Percentiles rank a stretch among this genome's conserved stretches.
phyloP scores from a whole-genome alignment of 1,140 invertebrate genomes.

The Phymastichus coffea region DNA sequence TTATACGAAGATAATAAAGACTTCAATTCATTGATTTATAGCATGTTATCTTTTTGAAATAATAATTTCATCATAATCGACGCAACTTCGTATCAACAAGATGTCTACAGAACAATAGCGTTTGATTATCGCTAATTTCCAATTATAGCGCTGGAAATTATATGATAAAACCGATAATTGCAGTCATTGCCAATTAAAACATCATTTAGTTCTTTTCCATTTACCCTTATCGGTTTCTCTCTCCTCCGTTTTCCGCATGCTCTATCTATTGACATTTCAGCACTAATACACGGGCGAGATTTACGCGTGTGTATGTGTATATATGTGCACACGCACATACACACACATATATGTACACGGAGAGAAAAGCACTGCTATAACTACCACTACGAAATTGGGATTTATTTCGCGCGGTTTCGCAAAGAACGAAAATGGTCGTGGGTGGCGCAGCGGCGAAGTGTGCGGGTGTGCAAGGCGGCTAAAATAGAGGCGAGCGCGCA shows the following conservation, averaged over 20 bases:
- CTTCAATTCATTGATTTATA: no score
- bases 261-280: slow-evolving; percentile 15
- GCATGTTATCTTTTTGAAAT: no score
- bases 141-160: background rate
- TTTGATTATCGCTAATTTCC: no score
- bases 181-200: no score
- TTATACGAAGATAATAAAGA: no score
- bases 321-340: slow-evolving; percentile 15
- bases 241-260: background rate
- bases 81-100: no score
- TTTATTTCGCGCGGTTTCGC: slow-evolving; percentile 10
- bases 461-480: background rate
- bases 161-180: background rate
- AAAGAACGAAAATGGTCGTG: slow-evolving; percentile 1
- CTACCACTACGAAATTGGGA: slow-evolving; percentile 7
- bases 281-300: no score
- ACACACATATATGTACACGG: background rate
- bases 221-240: no score
- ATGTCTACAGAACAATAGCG: no score
- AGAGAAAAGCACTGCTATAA: no score
- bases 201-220: no score
- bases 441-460: background rate
- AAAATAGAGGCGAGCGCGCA: background rate
- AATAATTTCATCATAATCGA: no score
- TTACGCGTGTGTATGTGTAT: background rate